Evolutionary conservation across 1,140 invertebrate genomes (phyloP), one percentile per base, ranked within the genome.

Genomic region (Megalopta genalis): DNA sequence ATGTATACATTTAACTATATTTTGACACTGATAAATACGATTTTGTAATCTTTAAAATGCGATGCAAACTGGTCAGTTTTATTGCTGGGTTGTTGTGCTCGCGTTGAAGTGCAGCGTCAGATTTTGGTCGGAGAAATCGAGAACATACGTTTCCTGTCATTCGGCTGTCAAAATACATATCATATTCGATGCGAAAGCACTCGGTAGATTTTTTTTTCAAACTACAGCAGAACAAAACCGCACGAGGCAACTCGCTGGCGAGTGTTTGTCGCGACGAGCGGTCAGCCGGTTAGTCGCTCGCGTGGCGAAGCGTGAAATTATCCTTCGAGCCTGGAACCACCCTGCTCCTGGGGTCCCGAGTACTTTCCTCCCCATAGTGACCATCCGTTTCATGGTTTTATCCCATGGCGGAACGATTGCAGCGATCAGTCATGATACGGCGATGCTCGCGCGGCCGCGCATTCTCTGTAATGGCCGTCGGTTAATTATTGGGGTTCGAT

Each of bases 271-370:
- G 68, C 70, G 67, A 76, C 82, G 81, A 82, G 68, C 79, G 77
- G 76, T 83, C 76, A 81, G 42, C 68, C 82, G 85, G 89, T 90
- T 90, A 90, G 88, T 89, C 87, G 86, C 82, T 75, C 68, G 84
- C 67, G 90, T 90, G 88, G 87, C 88, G 88, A 84, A 90, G 86
- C 90, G 88, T 80, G 78, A 80, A 80, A 80, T 80, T 80, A 80
- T 65, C 65, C 72, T 68, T 23, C 46, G 72, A 76, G 49, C 39
- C 64, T 64, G 62, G 42, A 42, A 57, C 23, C 60, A 69, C 32
- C 32, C 39, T 25, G 78, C 80, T 65, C 54, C 54, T n/a, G 32
- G n/a, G 37, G 32, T 52, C 68, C 60, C 25, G 16, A 5, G 46
- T 57, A 52, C 73, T 25, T 46, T 46, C 10, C 39, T 39, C 32